Evolutionary conservation across 2,113 vertebrate genomes (phyloP).

Genomic region (Collichthys lucidus): DNA sequence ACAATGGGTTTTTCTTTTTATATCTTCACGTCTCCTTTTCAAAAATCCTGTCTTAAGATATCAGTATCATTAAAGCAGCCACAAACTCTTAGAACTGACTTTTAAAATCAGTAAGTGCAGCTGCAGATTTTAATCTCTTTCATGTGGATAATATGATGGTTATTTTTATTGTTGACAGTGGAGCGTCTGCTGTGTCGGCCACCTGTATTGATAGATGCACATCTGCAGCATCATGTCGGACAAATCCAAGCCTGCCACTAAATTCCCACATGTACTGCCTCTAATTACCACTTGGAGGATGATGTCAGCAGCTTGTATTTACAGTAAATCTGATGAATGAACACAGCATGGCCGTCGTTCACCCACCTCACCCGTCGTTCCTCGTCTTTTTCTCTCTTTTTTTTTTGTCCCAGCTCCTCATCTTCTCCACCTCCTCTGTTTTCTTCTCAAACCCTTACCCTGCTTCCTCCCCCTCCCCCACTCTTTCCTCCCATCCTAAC

Average conservation of each 20-base stretch:
- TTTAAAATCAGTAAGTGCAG: no score
- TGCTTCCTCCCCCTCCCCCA: conserved; percentile 16
- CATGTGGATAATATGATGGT: not conserved
- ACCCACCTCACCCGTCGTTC: not conserved
- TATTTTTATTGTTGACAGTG: conserved; percentile 8
- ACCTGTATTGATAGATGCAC: not conserved
- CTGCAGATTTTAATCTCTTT: not conserved
- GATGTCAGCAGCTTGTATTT: conserved; percentile 38
- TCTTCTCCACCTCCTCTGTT: not conserved
- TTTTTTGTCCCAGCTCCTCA: not conserved
- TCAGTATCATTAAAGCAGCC: no score
- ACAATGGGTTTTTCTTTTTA: no score
- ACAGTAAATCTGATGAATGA: conserved; percentile 22
- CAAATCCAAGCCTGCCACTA: conserved; percentile 15
- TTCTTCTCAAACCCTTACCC: not conserved
- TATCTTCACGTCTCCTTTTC: no score
- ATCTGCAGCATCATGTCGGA: conserved; percentile 4
- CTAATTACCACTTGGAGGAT: conserved; percentile 7
- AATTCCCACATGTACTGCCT: not conserved
- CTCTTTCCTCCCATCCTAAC: not conserved
- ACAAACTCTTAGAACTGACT: no score
- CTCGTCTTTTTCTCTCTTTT: not conserved
- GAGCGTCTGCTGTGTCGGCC: not conserved
- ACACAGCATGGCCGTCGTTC: not conserved
- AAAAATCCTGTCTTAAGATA: no score